Evolutionary conservation across 2,113 vertebrate species (phyloP).

Genomic region (Ophiodon elongatus): DNA sequence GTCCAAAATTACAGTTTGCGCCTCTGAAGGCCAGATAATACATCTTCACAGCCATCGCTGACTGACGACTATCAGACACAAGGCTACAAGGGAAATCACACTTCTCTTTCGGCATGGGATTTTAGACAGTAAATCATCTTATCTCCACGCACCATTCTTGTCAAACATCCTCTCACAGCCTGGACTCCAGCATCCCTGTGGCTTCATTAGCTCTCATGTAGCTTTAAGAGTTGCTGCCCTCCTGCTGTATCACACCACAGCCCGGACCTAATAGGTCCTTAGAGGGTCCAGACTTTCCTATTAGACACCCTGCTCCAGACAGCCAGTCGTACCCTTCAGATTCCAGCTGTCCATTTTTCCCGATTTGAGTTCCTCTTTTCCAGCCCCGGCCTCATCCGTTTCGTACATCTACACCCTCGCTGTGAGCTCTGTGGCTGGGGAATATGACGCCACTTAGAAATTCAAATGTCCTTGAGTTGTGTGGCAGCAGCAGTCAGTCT

Average conservation of each 20-base stretch:
- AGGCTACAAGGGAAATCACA: not conserved
- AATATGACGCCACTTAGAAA: conserved; percentile 17
- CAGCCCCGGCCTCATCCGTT: conserved; percentile 9
- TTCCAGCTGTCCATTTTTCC: conserved; percentile 58
- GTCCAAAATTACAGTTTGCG: not conserved
- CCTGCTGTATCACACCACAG: conserved; percentile 14
- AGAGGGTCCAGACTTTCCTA: conserved; percentile 55
- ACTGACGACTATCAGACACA: not conserved
- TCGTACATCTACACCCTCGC: conserved; percentile 16
- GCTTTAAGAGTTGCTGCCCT: conserved; percentile 50
- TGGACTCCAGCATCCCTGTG: conserved; percentile 37
- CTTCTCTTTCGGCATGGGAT: not conserved
- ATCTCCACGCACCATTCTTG: not conserved
- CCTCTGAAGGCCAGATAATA: not conserved
- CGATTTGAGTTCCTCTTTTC: conserved; percentile 44
- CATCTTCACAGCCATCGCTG: not conserved
- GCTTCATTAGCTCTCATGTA: conserved; percentile 70
- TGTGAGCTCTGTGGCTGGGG: conserved; percentile 31
- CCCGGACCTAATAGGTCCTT: conserved; percentile 69
- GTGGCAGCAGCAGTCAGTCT: conserved; percentile 6
- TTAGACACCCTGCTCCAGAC: conserved; percentile 45
- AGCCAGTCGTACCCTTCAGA: conserved; percentile 25
- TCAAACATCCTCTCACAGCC: conserved; percentile 26
- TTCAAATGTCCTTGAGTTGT: conserved; percentile 39
- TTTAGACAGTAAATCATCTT: conserved; percentile 18